These are phyloP conservation scores for Sebastes kiyomatsui DNA, from an alignment of 2,797 vertebrate genomes.

Conservation along the genomic window DNA sequence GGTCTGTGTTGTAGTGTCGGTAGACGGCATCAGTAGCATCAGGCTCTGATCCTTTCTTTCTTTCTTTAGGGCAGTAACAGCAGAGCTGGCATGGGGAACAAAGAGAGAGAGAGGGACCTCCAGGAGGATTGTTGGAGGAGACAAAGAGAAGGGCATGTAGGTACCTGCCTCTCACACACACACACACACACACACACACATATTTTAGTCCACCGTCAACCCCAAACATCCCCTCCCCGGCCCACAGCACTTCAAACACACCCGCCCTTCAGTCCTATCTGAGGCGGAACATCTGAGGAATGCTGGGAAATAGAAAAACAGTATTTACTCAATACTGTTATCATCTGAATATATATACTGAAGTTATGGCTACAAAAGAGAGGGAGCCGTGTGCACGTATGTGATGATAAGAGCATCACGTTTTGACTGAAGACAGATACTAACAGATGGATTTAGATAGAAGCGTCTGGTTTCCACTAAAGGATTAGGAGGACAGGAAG, in stretches of 20 bases:
- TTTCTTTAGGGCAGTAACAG: not conserved
- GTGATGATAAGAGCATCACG: constrained; percentile 21
- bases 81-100: not conserved
- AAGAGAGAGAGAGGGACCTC: constrained; percentile 4
- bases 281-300: constrained; percentile 44
- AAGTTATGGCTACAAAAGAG: constrained; percentile 11
- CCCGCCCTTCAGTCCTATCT: constrained; percentile 35
- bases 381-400: not conserved
- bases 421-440: constrained; percentile 21
- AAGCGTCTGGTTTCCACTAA: not conserved
- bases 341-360: not conserved
- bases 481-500: not conserved
- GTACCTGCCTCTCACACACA: constrained; percentile 60
- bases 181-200: not conserved
- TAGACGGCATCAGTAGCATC: not conserved
- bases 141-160: constrained; percentile 55
- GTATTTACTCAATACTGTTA: constrained; percentile 46
- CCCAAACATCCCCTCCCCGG: constrained; percentile 56
- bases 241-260: constrained; percentile 50
- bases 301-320: constrained; percentile 18
- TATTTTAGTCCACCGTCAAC: constrained; percentile 24
- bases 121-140: constrained; percentile 29
- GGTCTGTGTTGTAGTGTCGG: not conserved
- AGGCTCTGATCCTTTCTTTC: not conserved
- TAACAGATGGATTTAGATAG: constrained; percentile 25